Conservation (phyloP, 2,113 vertebrate genomes). For the Mormyrus lacerda region DNA sequence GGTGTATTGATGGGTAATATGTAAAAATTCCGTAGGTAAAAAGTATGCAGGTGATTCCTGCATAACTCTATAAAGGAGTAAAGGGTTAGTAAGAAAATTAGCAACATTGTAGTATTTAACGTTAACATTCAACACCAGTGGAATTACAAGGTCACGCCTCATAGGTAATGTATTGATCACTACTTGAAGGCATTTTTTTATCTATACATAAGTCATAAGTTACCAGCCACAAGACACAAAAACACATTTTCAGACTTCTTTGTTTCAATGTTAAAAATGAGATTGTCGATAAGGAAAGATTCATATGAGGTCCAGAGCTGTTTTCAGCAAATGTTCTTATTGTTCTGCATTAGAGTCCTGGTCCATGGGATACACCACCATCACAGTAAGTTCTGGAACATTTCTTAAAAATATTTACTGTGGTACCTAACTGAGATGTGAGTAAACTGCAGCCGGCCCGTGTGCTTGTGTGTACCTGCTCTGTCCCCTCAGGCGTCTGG, state of each 20-base stretch:
- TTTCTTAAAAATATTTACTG: not conserved
- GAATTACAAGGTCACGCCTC: not conserved
- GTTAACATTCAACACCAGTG: not conserved
- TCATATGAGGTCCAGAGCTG: not conserved
- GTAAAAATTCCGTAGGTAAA: not conserved
- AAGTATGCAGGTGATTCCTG: not conserved
- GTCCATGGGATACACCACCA: not conserved
- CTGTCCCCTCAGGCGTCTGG: conserved; percentile 30
- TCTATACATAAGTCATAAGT: not conserved
- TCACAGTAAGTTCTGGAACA: conserved; percentile 1
- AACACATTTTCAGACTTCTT: not conserved
- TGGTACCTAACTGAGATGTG: not conserved
- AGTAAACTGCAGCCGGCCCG: not conserved
- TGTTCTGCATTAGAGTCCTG: conserved; percentile 3
- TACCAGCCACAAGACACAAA: not conserved
- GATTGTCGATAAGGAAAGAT: not conserved
- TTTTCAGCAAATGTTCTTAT: not conserved
- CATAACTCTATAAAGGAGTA: not conserved
- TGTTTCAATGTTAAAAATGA: not conserved
- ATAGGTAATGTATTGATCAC: not conserved
- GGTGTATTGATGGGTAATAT: not conserved
- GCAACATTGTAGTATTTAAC: not conserved
- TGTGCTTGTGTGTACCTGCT: not conserved
- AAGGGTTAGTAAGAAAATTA: not conserved
- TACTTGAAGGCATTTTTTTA: not conserved